Base-by-base conservation (phyloP, 1,140 invertebrate species). In the Leptopilina clavipes region DNA sequence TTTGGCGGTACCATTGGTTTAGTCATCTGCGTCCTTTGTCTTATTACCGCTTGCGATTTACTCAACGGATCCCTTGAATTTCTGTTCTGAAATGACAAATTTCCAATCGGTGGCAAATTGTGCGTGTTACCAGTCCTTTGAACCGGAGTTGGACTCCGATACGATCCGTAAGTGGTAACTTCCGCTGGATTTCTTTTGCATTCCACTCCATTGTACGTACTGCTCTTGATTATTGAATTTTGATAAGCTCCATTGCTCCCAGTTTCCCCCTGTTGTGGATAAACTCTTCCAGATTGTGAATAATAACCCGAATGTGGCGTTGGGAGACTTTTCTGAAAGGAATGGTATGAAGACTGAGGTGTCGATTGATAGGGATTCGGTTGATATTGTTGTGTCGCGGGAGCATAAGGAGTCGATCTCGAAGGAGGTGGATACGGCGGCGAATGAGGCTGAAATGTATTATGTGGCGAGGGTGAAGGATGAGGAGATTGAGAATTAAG, bases 71-170 rank as follows among this genome's bases (percentile, higher is more conserved):
- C 89, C 22, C 85, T 80, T n/a, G 79, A 81, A 70, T 77, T 82
- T 76, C 88, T 86, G 76, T 87, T 90, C 52, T 88, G 91, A 73
- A 89, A 90, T 5, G 91, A 91, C 1, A 92, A 82, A 0, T 89
- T 86, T 6, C 89, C 90, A 22, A 92, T 92, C 0, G 91, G 90
- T 6, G 91, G 91, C 22, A 92, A 80, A 77, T 92, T 92, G 85
- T 92, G 92, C 65, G 90, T 91, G 10, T 88, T 90, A 43, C 81
- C 78, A 65, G 54, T 83, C 31, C 86, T 78, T 65, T 83, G 78
- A 0, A 77, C 43, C 40, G 79, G 18, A 17, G 74, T 65, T 9
- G 77, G 45, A 5, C 74, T 74, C 45, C 76, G 77, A 48, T 87
- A 88, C 9, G 80, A 75, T 0, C 70, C 73, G n/a, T 83, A 85